Percentiles rank a stretch among this genome's conserved stretches.
Evolutionary conservation across 2,888 invertebrate species (phyloP).

Genomic region (Ormia ochracea): DNA sequence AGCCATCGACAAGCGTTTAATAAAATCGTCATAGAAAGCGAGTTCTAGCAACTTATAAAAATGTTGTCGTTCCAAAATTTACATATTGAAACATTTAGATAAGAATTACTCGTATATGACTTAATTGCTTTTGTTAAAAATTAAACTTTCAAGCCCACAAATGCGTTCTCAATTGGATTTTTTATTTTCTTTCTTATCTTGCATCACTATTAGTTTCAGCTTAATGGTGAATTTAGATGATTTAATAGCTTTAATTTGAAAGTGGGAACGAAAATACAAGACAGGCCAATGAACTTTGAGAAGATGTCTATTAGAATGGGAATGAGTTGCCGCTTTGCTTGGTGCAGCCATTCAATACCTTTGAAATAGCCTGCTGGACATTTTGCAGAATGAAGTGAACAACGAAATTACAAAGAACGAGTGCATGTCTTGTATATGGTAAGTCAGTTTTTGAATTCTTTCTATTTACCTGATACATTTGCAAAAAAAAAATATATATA

Average conservation of each 20-base stretch:
- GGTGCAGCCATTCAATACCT: too few species aligned
- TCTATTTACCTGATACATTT: too few species aligned
- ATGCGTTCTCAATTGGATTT: background rate
- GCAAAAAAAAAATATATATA: too few species aligned
- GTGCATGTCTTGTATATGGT: too few species aligned
- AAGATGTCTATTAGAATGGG: too few species aligned
- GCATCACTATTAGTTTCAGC: background rate
- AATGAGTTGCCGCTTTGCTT: too few species aligned
- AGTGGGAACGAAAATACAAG: background rate
- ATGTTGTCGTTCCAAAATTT: slow-evolving; percentile 1
- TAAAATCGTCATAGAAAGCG: background rate
- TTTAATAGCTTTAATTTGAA: background rate
- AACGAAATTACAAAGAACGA: too few species aligned
- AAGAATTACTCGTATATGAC: background rate
- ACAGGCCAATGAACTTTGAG: background rate
- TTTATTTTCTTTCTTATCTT: background rate
- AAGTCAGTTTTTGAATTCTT: too few species aligned
- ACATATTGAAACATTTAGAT: slow-evolving; percentile 15
- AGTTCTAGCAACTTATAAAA: background rate
- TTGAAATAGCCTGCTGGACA: too few species aligned
- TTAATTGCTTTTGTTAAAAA: background rate
- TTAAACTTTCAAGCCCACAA: background rate
- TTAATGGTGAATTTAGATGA: background rate
- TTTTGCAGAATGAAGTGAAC: too few species aligned
- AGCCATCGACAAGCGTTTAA: background rate